These are phyloP conservation scores for Himantopus leucocephalus DNA, from an alignment of 2,113 vertebrate species.

Conservation along the genomic window DNA sequence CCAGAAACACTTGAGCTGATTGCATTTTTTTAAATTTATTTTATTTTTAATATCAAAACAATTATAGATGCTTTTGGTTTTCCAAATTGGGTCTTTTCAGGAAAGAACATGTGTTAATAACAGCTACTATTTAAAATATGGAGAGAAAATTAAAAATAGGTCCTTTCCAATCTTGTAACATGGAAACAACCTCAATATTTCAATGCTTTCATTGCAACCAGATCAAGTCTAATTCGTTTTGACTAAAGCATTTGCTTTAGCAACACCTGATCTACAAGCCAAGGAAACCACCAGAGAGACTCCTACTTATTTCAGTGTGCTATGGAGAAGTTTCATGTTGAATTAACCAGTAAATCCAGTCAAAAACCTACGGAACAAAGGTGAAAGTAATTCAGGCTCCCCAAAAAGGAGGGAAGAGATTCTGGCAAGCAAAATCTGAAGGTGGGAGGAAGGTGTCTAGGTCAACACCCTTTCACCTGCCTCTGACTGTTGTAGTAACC, in stretches of 20 bases:
- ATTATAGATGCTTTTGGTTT: background rate
- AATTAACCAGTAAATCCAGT: background rate
- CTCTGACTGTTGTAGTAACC: background rate
- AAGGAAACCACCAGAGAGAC: background rate
- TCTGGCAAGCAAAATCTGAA: background rate
- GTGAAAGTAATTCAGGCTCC: background rate
- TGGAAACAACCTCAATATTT: background rate
- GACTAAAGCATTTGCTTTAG: constrained; percentile 27
- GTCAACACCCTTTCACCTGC: background rate
- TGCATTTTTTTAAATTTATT: background rate
- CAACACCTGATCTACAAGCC: background rate
- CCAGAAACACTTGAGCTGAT: background rate
- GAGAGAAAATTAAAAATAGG: background rate
- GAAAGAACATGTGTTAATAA: background rate
- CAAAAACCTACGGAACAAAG: background rate
- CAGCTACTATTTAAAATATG: background rate
- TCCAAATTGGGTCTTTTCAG: background rate
- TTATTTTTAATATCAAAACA: background rate
- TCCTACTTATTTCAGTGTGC: background rate
- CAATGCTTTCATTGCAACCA: background rate
- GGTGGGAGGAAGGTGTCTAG: background rate
- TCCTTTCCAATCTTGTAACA: background rate
- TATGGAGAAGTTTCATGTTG: background rate
- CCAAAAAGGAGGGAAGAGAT: background rate
- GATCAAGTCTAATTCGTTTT: background rate